phyloP scores from a whole-genome alignment of 2,797 vertebrate genomes.

The Tachyglossus aculeatus region DNA sequence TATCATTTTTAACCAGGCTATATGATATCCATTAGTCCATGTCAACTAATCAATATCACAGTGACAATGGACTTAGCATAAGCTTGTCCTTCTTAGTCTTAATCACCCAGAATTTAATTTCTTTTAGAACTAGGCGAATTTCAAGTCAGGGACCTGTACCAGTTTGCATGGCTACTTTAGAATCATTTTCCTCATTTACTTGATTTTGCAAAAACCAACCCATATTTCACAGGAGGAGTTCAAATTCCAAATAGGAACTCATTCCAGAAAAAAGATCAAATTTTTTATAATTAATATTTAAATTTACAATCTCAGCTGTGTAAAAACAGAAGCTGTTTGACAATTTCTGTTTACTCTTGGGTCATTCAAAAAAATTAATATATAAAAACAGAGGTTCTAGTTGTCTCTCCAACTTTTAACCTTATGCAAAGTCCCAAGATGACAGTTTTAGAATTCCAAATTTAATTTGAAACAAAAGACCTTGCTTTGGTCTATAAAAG shows the following conservation, averaged over 20 bases:
- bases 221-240: conserved; percentile 33
- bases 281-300: conserved; percentile 43
- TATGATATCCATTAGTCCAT: too few species aligned
- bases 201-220: too few species aligned
- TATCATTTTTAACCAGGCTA: too few species aligned
- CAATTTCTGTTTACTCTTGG: conserved; percentile 3
- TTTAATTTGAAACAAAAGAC: conserved; percentile 70
- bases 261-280: conserved; percentile 27
- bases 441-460: conserved; percentile 68
- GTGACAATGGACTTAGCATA: too few species aligned
- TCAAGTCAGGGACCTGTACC: background rate
- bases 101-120: background rate
- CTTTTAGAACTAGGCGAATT: background rate
- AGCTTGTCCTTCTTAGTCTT: background rate
- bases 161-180: conserved; percentile 4
- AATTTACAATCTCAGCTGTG: conserved; percentile 48
- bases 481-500: conserved; percentile 71
- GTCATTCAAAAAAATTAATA: conserved; percentile 27
- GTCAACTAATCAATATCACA: too few species aligned
- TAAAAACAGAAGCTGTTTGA: background rate
- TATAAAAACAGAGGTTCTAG: conserved; percentile 47
- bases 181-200: conserved; percentile 9
- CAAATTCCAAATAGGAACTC: conserved; percentile 7
- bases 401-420: conserved; percentile 67
- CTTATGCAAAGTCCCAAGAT: conserved; percentile 59